Percentiles rank a stretch among this genome's conserved stretches.
These are phyloP conservation scores for Calyptommatus sinebrachiatus DNA, from an alignment of 2,113 vertebrate genomes.

Conservation along the genomic window DNA sequence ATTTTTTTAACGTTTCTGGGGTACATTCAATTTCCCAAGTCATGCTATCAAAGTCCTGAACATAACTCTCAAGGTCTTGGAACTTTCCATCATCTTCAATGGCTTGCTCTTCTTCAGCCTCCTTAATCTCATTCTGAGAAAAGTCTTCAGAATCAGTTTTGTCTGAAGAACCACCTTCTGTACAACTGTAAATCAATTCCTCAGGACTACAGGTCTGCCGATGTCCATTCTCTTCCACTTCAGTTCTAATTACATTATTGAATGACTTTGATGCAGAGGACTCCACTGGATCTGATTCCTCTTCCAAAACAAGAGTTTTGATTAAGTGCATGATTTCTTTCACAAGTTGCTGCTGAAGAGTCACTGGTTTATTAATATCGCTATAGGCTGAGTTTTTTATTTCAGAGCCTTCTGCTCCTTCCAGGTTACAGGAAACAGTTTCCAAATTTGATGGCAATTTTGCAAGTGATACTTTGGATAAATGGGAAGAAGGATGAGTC, in stretches of 20 bases:
- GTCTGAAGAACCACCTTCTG: not conserved
- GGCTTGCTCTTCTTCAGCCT: conserved; percentile 35
- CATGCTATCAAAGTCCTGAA: conserved; percentile 80
- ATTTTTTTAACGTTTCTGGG: conserved; percentile 73
- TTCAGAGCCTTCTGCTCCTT: conserved; percentile 29
- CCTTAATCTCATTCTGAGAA: not conserved
- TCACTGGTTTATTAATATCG: conserved; percentile 41
- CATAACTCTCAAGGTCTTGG: conserved; percentile 54
- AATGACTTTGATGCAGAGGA: conserved; percentile 12
- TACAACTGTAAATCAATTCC: conserved; percentile 3
- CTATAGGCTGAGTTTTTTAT: conserved; percentile 25
- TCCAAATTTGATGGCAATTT: rapidly evolving
- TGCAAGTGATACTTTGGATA: conserved; percentile 34
- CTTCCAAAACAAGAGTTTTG: conserved; percentile 48
- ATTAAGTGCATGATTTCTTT: conserved; percentile 69
- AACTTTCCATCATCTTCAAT: conserved; percentile 32
- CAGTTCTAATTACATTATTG: not conserved
- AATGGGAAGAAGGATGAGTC: conserved; percentile 25
- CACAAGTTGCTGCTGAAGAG: conserved; percentile 61
- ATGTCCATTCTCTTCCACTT: conserved; percentile 25
- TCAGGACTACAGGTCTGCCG: not conserved
- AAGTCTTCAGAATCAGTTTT: not conserved
- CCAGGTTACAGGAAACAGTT: not conserved
- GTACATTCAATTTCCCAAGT: conserved; percentile 84
- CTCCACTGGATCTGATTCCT: not conserved